Percentiles rank a stretch among this genome's conserved stretches.
These are phyloP conservation scores for Gambusia affinis DNA, from an alignment of 2,113 vertebrate genomes.

Conservation along the genomic window DNA sequence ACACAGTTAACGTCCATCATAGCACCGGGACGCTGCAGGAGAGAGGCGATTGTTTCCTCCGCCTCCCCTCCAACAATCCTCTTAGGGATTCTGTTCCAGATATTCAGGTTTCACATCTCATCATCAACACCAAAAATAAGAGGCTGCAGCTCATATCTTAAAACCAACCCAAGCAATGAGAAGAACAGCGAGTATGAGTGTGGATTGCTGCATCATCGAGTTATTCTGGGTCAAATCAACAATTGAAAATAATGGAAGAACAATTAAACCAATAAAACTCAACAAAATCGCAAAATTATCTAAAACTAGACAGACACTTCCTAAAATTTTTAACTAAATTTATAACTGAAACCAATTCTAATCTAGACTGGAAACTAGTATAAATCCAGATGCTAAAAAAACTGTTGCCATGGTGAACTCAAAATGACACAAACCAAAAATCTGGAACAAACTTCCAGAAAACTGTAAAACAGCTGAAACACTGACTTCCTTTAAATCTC, in stretches of 20 bases:
- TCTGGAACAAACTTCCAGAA: too few relatives aligned
- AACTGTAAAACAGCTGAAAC: too few relatives aligned
- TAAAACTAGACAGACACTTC: background rate
- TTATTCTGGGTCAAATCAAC: too few relatives aligned
- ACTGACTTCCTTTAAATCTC: too few relatives aligned
- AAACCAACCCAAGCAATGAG: background rate
- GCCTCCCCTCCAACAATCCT: background rate
- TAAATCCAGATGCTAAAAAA: background rate
- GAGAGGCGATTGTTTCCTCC: conserved; percentile 1
- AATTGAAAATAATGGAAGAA: background rate
- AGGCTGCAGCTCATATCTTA: too few relatives aligned
- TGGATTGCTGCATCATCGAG: background rate
- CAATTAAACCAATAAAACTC: background rate
- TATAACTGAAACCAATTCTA: background rate
- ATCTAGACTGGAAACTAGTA: background rate
- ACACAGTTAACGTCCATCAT: conserved; percentile 43
- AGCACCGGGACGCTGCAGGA: conserved; percentile 21
- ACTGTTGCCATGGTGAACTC: too few relatives aligned
- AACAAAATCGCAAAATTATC: too few relatives aligned
- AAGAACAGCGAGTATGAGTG: too few relatives aligned
- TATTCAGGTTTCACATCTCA: background rate
- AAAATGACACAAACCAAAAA: background rate
- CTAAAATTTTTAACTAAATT: too few relatives aligned
- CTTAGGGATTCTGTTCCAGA: background rate
- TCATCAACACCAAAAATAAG: background rate